These are phyloP conservation scores for Garrulus glandarius DNA, from an alignment of 2,797 vertebrate genomes.

Conservation along the genomic window DNA sequence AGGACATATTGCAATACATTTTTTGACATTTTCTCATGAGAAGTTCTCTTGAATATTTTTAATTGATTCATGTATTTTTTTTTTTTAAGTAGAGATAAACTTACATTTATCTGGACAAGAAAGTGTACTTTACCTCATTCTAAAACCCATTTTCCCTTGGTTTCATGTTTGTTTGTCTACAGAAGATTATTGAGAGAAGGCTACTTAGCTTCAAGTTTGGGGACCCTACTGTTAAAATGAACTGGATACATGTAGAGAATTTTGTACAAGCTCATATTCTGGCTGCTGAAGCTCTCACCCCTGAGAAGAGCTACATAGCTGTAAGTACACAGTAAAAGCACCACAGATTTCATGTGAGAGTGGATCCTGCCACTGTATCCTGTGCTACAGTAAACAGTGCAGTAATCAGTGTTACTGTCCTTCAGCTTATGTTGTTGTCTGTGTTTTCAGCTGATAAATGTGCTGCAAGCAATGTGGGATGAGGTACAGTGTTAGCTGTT, in stretches of 20 bases:
- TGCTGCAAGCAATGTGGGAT: not conserved
- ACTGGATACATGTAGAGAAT: constrained; percentile 93
- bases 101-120: not conserved
- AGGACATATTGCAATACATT: fast-evolving
- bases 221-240: constrained; percentile 82
- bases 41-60: not conserved
- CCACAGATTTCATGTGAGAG: not conserved
- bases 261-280: constrained; percentile 88
- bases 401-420: not conserved
- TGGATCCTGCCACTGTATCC: not conserved
- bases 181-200: constrained; percentile 87
- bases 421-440: not conserved
- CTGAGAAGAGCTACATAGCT: constrained; percentile 78
- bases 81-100: not conserved
- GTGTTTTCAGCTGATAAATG: not conserved
- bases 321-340: constrained; percentile 77
- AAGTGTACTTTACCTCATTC: not conserved
- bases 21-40: not conserved
- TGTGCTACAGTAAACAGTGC: not conserved
- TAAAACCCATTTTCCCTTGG: not conserved
- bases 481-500: not conserved
- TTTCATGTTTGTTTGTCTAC: not conserved
- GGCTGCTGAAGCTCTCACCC: constrained; percentile 84
- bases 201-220: constrained; percentile 87
- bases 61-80: not conserved